These are phyloP conservation scores for Pseudomyrmex pallidus DNA, from an alignment of 1,140 invertebrate genomes.

Conservation along the genomic window DNA sequence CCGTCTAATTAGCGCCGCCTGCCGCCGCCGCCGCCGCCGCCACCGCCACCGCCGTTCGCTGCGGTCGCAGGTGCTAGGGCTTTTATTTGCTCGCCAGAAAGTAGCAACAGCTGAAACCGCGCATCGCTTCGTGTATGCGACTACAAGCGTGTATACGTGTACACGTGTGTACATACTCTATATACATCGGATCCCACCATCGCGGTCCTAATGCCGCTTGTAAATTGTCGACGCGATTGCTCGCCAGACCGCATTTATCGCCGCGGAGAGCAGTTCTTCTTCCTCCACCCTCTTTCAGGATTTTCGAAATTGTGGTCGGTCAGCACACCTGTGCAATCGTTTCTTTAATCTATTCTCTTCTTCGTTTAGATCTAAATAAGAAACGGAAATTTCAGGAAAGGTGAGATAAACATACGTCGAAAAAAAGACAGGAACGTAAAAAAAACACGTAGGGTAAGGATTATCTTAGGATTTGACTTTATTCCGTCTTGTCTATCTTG, in stretches of 20 bases:
- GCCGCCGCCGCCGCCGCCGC: constrained; percentile 54
- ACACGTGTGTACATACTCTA: constrained; percentile 2
- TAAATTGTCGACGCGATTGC: constrained; percentile 61
- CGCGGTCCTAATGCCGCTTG: constrained; percentile 53
- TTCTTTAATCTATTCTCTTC: background rate
- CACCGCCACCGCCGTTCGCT: constrained; percentile 50
- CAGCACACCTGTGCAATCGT: constrained; percentile 38
- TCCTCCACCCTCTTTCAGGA: constrained; percentile 18
- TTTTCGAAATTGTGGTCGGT: constrained; percentile 56
- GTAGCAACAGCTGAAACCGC: constrained; percentile 67
- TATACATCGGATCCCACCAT: constrained; percentile 8
- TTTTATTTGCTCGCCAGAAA: constrained; percentile 60
- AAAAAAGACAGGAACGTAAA: background rate
- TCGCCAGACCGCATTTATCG: constrained; percentile 42
- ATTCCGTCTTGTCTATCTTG: too few relatives aligned
- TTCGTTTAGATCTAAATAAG: background rate
- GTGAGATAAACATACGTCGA: background rate
- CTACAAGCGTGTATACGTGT: background rate
- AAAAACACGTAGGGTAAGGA: background rate
- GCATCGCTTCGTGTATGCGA: constrained; percentile 17
- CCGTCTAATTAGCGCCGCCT: constrained; percentile 71
- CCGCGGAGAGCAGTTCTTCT: constrained; percentile 26
- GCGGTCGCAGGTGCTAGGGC: constrained; percentile 61
- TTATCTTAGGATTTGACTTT: too few relatives aligned
- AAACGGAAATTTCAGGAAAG: constrained; percentile 16